Conservation (phyloP, 1,140 invertebrate genomes). For the Heliconius nattereri region DNA sequence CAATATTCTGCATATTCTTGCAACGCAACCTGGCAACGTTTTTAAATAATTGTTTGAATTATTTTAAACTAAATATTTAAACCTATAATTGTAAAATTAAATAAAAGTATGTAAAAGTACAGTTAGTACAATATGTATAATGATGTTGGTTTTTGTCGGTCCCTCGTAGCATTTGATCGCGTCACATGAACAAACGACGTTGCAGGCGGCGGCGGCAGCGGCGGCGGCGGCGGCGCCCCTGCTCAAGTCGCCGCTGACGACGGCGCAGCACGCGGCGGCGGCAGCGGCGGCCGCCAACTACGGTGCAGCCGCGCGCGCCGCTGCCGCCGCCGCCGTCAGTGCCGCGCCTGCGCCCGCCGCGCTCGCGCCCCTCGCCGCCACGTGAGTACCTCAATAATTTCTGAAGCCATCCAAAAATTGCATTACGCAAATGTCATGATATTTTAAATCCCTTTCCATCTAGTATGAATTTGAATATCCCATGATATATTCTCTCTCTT, state of each 20-base stretch:
- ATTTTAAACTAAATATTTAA: too few relatives aligned
- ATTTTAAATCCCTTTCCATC: too few relatives aligned
- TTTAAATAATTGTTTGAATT: neutral
- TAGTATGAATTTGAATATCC: too few relatives aligned
- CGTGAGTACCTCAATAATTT: slow-evolving; percentile 47
- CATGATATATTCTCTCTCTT: too few relatives aligned
- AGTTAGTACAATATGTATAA: neutral
- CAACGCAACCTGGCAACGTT: neutral
- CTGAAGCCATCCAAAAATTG: too few relatives aligned
- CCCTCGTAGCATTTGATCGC: neutral
- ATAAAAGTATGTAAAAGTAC: neutral
- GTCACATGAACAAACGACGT: slow-evolving; percentile 19
- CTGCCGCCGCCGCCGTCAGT: slow-evolving; percentile 88
- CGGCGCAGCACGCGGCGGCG: slow-evolving; percentile 86
- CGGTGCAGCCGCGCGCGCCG: slow-evolving; percentile 80
- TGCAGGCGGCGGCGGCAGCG: slow-evolving; percentile 74
- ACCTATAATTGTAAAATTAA: neutral
- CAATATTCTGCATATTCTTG: neutral
- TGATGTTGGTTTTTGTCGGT: neutral
- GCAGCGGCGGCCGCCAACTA: slow-evolving; percentile 84
- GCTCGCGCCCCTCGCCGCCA: slow-evolving; percentile 62
- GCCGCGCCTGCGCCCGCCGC: slow-evolving; percentile 86
- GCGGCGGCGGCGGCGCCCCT: slow-evolving; percentile 86
- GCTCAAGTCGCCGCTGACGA: slow-evolving; percentile 85
- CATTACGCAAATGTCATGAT: too few relatives aligned